Evolutionary conservation across 2,113 vertebrate genomes (phyloP), one percentile per base, ranked within the genome.

Genomic region (Dissostichus mawsoni): DNA sequence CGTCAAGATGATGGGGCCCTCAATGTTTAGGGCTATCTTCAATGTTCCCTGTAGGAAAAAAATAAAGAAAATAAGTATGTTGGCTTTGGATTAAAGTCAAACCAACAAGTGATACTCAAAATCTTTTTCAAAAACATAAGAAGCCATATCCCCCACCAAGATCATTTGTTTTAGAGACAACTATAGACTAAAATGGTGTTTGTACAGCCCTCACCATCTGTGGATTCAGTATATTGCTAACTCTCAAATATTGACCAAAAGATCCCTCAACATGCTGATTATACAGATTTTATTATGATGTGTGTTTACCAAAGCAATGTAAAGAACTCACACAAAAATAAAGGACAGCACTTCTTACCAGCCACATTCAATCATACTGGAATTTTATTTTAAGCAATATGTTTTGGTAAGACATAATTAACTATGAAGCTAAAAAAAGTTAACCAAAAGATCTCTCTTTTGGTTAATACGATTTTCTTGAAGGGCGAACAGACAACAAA

Each of bases 21-120:
- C 94, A 94, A 12, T 95, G 90, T 86, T 88, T 76, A 72, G 93
- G 91, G 8, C 92, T 91, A 0, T 96, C 93, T 77, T 95, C 92
- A 36, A 88, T 92, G 93, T 93, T 94, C 78, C 94, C 96, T 94
- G 94, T 74, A 87, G 82, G 0, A 84, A 77, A 83, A 33, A 79
- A 86, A 4, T 45, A 4, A 13, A 61, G 4, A 12, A 69, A 33
- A 65, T 47, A 36, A 73, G 52, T 48, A 33, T 48, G 3, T 2
- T 6, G 16, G 52, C 12, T 36, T 57, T 47, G 11, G 20, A 33
- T 48, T 11, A 58, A 3, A 36, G 12, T 29, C 8, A 41, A 47
- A 53, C 36, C 48, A 55, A 53, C 25, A 53, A 29, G 44, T 58
- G 12, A 53, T 29, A 53, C 48, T 52, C 8, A 29, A 29, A 4